A percentile compares a stretch with the other conserved stretches of the same genome.
These are phyloP conservation scores for Coregonus sp. DNA, from an alignment of 2,797 vertebrate genomes.

Conservation along the genomic window DNA sequence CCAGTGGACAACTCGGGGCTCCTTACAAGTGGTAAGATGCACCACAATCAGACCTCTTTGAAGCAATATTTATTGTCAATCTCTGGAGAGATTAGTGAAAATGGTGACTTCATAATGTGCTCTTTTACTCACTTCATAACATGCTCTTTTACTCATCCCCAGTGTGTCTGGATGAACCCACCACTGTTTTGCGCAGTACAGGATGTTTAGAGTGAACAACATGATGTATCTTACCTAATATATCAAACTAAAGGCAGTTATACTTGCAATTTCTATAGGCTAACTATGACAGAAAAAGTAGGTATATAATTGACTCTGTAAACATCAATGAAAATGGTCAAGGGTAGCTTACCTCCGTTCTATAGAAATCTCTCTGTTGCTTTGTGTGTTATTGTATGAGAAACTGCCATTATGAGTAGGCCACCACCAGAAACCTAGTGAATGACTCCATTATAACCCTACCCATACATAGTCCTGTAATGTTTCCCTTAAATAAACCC, in stretches of 20 bases:
- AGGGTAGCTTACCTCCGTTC: constrained; percentile 28
- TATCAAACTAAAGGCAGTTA: not conserved
- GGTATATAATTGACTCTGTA: constrained; percentile 32
- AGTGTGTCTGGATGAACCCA: not conserved
- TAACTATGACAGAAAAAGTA: constrained; percentile 39
- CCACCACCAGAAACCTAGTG: not conserved
- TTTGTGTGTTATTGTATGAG: constrained; percentile 49
- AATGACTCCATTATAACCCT: not conserved
- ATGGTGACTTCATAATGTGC: not conserved
- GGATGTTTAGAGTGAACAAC: not conserved
- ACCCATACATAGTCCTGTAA: not conserved
- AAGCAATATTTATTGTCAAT: not conserved
- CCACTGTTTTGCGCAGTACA: not conserved
- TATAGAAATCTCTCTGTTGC: constrained; percentile 57
- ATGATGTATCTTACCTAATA: not conserved
- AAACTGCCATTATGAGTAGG: constrained; percentile 12
- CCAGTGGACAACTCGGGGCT: constrained; percentile 96
- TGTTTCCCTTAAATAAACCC: too few relatives aligned
- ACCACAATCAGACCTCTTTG: not conserved
- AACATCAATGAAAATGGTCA: constrained; percentile 9
- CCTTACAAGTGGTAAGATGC: constrained; percentile 84
- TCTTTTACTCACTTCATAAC: not conserved
- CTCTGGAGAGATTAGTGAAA: not conserved
- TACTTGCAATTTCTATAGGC: not conserved
- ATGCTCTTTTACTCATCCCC: not conserved